phyloP scores from a whole-genome alignment of 2,113 vertebrate genomes.

The Ondatra zibethicus region DNA sequence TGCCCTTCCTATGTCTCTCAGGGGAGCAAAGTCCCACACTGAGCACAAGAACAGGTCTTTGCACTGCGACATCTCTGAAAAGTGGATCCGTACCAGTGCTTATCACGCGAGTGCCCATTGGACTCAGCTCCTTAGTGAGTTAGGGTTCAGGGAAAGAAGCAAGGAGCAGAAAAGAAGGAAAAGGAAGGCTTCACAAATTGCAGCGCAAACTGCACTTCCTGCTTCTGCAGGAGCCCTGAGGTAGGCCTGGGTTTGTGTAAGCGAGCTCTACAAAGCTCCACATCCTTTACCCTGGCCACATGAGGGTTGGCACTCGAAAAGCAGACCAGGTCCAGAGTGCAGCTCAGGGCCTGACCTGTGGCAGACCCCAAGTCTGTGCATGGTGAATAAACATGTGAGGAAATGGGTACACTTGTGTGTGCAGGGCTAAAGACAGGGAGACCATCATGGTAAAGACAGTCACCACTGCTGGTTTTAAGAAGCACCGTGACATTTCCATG shows the following conservation, averaged over 20 bases:
- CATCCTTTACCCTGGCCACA: not conserved
- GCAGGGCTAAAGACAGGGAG: not conserved
- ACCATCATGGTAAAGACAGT: not conserved
- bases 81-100: not conserved
- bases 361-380: not conserved
- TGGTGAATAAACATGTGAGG: not conserved
- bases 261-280: not conserved
- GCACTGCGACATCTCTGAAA: not conserved
- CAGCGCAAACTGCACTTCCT: not conserved
- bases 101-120: not conserved
- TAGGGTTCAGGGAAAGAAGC: not conserved
- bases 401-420: not conserved
- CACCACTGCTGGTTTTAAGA: not conserved
- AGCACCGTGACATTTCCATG: not conserved
- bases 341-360: not conserved
- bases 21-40: not conserved
- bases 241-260: not conserved
- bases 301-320: not conserved
- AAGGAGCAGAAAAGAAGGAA: not conserved
- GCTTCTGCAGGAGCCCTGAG: not conserved
- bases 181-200: not conserved
- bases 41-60: not conserved
- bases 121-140: not conserved
- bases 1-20: not conserved
- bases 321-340: too few species aligned